phyloP scores from a whole-genome alignment of 30 jellyfish, hydroid and myxozoan genomes.

The Aurelia sp. region DNA sequence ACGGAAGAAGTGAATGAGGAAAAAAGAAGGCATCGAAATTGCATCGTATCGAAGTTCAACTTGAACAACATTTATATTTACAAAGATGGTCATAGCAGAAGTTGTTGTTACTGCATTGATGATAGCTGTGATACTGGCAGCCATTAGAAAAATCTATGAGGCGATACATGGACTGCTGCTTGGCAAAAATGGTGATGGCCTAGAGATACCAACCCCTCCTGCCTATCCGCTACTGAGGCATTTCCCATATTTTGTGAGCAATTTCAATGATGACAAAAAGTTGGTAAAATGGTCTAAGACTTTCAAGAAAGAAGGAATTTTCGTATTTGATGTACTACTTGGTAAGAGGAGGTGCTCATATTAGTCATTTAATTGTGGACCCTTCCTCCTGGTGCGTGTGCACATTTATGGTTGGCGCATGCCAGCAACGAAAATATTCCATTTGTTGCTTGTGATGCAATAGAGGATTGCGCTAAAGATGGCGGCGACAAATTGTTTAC shows the following conservation, averaged over 20 bases:
- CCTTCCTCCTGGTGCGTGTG: no score
- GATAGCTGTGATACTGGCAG: slow-evolving; percentile 31
- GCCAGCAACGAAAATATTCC: no score
- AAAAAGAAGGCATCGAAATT: no score
- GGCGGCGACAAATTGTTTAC: no score
- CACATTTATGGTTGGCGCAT: no score
- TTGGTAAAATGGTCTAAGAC: slow-evolving; percentile 34
- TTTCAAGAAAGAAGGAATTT: slow-evolving; percentile 55
- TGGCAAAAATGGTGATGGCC: neutral
- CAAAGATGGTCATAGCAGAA: slow-evolving; percentile 23
- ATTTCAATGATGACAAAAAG: slow-evolving; percentile 16
- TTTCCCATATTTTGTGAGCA: slow-evolving; percentile 41
- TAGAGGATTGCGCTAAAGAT: no score
- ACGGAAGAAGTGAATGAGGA: no score
- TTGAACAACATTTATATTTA: no score
- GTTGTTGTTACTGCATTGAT: slow-evolving; percentile 26
- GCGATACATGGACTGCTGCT: slow-evolving; percentile 3
- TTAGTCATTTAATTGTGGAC: no score
- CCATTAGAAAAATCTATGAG: slow-evolving; percentile 18
- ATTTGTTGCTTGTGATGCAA: no score
- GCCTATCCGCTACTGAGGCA: slow-evolving; percentile 62
- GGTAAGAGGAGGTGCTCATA: slow-evolving; percentile 14
- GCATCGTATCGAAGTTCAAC: no score
- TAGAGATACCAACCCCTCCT: slow-evolving; percentile 54
- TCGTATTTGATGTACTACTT: slow-evolving; percentile 20